Percentiles rank a stretch among this genome's conserved stretches.
Evolutionary conservation across 2,888 invertebrate genomes (phyloP).

Genomic region (Rhingia campestris): DNA sequence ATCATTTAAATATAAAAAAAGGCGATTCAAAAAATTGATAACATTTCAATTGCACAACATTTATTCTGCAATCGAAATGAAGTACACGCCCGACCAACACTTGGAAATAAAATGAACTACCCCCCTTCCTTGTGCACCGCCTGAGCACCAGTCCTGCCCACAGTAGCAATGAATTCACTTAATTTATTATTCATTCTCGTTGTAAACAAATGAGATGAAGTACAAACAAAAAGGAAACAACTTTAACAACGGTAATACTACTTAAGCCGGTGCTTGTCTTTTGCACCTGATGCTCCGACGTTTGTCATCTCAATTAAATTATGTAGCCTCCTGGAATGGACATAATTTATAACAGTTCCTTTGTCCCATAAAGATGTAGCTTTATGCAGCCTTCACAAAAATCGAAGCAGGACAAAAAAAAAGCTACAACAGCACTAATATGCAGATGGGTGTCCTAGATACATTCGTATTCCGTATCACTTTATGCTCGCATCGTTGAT

Average conservation of each 20-base stretch:
- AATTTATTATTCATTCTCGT: conserved; percentile 7
- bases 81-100: no score
- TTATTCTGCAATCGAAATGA: no score
- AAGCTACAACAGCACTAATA: not conserved
- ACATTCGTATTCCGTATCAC: not conserved
- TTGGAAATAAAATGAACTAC: no score
- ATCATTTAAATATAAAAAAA: no score
- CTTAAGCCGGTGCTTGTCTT: conserved; percentile 55
- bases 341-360: conserved; percentile 35
- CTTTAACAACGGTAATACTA: conserved; percentile 35
- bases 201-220: not conserved
- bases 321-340: conserved; percentile 12
- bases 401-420: conserved; percentile 1
- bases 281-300: conserved; percentile 59
- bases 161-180: not conserved
- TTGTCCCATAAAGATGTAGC: conserved; percentile 28
- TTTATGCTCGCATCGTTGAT: conserved; percentile 20
- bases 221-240: not conserved
- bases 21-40: no score
- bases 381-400: conserved; percentile 11
- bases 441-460: not conserved
- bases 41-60: no score
- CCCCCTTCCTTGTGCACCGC: no score
- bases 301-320: conserved; percentile 57
- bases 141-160: not conserved